Evolutionary conservation across 2,797 vertebrate genomes (phyloP).

Genomic region (Poeciliopsis paucimaculata): DNA sequence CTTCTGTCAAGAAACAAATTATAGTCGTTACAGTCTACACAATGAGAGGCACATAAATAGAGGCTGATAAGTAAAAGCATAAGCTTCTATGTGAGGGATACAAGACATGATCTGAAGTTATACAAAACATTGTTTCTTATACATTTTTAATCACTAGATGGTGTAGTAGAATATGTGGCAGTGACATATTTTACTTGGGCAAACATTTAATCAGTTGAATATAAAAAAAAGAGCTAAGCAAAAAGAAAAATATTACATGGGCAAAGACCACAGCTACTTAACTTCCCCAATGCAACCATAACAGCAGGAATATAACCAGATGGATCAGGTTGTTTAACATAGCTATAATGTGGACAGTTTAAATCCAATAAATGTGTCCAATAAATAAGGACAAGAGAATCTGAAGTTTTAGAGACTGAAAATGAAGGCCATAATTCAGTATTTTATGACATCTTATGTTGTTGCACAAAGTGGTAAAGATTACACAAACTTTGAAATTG

Average conservation of each 20-base stretch:
- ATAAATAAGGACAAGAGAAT: not conserved
- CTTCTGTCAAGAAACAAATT: not conserved
- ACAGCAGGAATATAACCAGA: not conserved
- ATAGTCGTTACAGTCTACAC: not conserved
- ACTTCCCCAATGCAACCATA: not conserved
- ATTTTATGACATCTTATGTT: not conserved
- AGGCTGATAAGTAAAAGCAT: not conserved
- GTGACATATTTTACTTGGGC: not conserved
- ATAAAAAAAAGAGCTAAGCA: not conserved
- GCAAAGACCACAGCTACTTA: not conserved
- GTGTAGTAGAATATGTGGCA: not conserved
- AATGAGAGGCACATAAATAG: not conserved
- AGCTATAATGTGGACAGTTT: not conserved
- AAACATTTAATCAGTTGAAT: not conserved
- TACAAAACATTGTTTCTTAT: not conserved
- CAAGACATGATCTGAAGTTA: not conserved
- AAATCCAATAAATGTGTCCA: not conserved
- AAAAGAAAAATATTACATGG: not conserved
- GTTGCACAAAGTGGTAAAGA: not conserved
- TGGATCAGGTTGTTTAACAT: not conserved
- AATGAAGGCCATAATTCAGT: not conserved
- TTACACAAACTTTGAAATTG: not conserved
- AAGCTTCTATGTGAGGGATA: not conserved
- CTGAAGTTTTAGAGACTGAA: not conserved
- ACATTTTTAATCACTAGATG: not conserved